A percentile compares a stretch with the other conserved stretches of the same genome.
phyloP scores from a whole-genome alignment of 1,140 invertebrate genomes.

The Megalonaias nervosa region DNA sequence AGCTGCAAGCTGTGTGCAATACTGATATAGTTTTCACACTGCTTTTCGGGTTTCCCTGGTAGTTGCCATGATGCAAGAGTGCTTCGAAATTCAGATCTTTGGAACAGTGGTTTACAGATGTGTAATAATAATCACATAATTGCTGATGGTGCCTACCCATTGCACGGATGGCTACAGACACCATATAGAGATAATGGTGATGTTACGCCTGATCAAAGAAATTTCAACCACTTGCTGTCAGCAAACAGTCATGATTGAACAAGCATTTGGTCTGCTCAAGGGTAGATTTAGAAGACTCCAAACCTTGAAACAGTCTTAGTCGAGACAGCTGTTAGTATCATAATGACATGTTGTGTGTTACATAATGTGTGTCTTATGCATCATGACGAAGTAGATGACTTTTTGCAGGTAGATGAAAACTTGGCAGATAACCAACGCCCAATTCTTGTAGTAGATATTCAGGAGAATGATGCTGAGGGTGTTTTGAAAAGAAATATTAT shows the following conservation, averaged over 20 bases:
- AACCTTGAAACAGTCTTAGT: too few species aligned
- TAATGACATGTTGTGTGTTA: constrained; percentile 18
- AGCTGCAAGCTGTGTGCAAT: constrained; percentile 35
- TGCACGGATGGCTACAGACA: constrained; percentile 35
- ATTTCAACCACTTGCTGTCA: too few species aligned
- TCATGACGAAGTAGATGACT: constrained; percentile 26
- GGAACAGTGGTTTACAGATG: constrained; percentile 17
- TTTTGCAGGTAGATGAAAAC: constrained; percentile 9
- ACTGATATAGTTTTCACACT: constrained; percentile 33
- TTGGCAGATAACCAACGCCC: not conserved
- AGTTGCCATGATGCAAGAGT: constrained; percentile 42
- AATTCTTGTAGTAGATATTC: not conserved
- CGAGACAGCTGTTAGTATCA: too few species aligned
- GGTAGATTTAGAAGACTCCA: too few species aligned
- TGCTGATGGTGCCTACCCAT: constrained; percentile 23
- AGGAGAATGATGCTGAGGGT: not conserved
- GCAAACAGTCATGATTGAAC: too few species aligned
- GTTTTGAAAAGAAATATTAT: too few species aligned
- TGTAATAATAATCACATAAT: not conserved
- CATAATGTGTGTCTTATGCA: constrained; percentile 56
- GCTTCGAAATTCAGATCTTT: constrained; percentile 40
- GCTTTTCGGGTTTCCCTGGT: constrained; percentile 37
- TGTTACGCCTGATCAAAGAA: constrained; percentile 46
- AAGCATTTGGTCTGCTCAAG: too few species aligned
- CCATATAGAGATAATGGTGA: constrained; percentile 41